These are phyloP conservation scores for Gerris buenoi DNA, from an alignment of 1,140 invertebrate genomes.

Conservation along the genomic window DNA sequence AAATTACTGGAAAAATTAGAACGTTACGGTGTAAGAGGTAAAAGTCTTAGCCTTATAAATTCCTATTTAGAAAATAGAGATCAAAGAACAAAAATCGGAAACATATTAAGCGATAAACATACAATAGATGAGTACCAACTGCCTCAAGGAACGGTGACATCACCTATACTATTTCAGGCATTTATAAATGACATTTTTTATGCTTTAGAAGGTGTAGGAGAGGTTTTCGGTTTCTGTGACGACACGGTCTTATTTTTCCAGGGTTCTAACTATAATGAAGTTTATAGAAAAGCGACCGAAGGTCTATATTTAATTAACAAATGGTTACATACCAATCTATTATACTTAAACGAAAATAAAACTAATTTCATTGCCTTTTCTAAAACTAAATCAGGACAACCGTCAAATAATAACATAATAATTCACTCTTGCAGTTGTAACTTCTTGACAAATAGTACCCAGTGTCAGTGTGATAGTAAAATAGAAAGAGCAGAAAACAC, in stretches of 20 bases:
- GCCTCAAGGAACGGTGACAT: neutral
- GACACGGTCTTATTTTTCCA: too few species aligned
- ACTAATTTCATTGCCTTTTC: neutral
- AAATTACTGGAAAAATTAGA: neutral
- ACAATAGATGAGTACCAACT: too few species aligned
- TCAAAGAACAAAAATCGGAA: neutral
- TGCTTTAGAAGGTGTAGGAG: too few species aligned
- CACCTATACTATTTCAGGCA: neutral
- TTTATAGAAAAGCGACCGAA: too few species aligned
- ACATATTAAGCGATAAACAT: neutral
- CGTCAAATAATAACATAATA: neutral
- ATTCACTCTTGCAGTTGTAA: too few species aligned
- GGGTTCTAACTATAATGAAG: too few species aligned
- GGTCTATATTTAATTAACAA: too few species aligned
- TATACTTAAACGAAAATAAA: too few species aligned
- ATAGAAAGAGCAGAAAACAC: neutral
- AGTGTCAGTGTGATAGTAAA: too few species aligned
- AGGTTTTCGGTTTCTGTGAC: neutral
- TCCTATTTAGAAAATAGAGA: neutral
- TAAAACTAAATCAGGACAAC: neutral
- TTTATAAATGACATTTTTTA: neutral
- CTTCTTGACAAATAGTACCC: too few species aligned
- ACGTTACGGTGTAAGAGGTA: neutral
- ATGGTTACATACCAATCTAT: too few species aligned
- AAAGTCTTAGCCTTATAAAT: neutral